Evolutionary conservation across 2,113 vertebrate genomes (phyloP), one percentile per base, ranked within the genome.

Genomic region (Loxodonta africana): DNA sequence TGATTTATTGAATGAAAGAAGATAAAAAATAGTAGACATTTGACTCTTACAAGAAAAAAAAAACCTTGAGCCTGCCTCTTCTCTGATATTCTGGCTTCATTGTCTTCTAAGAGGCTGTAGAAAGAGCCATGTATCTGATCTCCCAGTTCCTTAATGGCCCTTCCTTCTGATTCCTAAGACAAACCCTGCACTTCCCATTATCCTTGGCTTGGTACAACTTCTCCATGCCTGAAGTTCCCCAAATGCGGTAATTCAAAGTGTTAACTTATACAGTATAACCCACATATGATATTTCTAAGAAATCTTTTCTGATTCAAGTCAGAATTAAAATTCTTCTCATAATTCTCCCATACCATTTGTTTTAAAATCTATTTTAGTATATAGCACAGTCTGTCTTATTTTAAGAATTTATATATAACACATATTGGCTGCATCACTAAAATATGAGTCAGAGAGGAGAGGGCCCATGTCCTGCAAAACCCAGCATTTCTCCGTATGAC

Each of bases 1-100:
- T 96, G 12, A 83, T 20, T 76, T 83, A 51, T 14, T 91, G 17
- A 94, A 86, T 96, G 67, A 89, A 81, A 48, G 28, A 63, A 37
- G 30, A 37, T 71, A 83, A 57, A 90, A 15, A 15, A 57, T 48
- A 90, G 57, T 86, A 63, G 44, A 3, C 2, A 17, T 23, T 8
- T 85, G 93, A 88, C 51, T 86, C 46, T 65, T 67, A 62, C 14
- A 4, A 41, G 12, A 83, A 93, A 10, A 85, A 78, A 4, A 82
- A 73, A 23, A 82, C 37, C 57, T 82, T 90, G 60, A 77, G 26
- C 83, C 11, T 48, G 7, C 25, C 17, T 85, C 20, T 74, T 77
- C 57, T 62, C 30, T 0, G 10, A 53, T 20, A 67, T 53, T 67
- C 26, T 80, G 51, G 0, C n/a, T 53, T 5, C 15, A 2, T 6